phyloP scores from a whole-genome alignment of 2,113 vertebrate species.

The Nematolebias whitei region DNA sequence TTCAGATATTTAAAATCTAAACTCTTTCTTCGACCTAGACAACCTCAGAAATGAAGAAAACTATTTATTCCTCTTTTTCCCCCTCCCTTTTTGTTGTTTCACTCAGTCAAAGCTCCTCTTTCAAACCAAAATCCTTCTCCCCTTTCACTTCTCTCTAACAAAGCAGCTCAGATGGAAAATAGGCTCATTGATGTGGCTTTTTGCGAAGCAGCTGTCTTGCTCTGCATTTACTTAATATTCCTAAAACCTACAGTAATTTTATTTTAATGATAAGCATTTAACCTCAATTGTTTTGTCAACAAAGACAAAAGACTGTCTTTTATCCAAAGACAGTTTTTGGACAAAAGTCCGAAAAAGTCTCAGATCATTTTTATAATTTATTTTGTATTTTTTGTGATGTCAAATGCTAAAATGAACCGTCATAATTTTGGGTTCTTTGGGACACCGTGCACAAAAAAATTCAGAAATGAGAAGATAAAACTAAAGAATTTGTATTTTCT shows the following conservation, averaged over 20 bases:
- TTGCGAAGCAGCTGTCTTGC: background rate
- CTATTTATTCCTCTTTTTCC: constrained; percentile 13
- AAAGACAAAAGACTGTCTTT: too few relatives aligned
- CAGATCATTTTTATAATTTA: background rate
- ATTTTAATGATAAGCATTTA: background rate
- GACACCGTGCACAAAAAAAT: too few relatives aligned
- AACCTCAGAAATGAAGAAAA: constrained; percentile 12
- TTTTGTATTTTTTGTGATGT: too few relatives aligned
- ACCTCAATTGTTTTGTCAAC: background rate
- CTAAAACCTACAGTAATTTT: background rate
- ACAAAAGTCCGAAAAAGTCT: background rate
- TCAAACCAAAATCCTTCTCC: constrained; percentile 12
- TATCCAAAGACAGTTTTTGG: too few relatives aligned
- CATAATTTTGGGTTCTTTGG: too few relatives aligned
- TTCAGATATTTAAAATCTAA: constrained; percentile 1
- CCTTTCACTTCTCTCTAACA: constrained; percentile 12
- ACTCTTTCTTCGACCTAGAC: background rate
- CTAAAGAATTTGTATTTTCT: too few relatives aligned
- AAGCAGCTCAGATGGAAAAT: constrained; percentile 26
- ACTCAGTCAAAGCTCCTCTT: constrained; percentile 28
- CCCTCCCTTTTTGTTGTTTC: constrained; percentile 15
- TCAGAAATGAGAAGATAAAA: too few relatives aligned
- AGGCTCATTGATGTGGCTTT: background rate
- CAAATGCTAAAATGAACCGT: too few relatives aligned
- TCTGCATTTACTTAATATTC: background rate